Evolutionary conservation across 2,113 vertebrate species (phyloP).

Genomic region (Scytalopus superciliaris): DNA sequence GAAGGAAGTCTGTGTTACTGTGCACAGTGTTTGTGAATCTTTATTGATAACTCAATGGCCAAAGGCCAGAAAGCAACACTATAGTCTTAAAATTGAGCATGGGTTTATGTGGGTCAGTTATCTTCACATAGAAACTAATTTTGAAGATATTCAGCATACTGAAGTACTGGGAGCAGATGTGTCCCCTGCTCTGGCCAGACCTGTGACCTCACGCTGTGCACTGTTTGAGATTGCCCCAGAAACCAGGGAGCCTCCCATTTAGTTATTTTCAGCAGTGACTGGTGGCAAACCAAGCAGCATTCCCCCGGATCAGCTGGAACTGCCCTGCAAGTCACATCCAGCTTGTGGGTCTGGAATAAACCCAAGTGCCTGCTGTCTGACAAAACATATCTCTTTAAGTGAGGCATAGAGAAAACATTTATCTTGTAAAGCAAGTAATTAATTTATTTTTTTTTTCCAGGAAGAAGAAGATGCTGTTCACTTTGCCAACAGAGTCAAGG

Average conservation of each 20-base stretch:
- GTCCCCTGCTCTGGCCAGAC: background rate
- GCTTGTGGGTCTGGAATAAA: background rate
- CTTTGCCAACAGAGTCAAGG: slow-evolving; percentile 92
- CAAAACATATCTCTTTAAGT: background rate
- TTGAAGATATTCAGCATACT: background rate
- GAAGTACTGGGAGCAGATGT: background rate
- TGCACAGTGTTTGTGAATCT: background rate
- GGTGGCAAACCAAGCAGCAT: background rate
- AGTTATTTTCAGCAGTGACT: background rate
- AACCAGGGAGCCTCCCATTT: background rate
- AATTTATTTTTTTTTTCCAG: slow-evolving; percentile 38
- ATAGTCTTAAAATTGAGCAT: background rate
- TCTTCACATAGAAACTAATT: background rate
- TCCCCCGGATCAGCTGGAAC: background rate
- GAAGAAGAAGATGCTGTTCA: slow-evolving; percentile 86
- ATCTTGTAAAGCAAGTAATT: background rate
- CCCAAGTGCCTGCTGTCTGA: background rate
- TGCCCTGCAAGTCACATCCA: background rate
- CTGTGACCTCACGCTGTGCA: background rate
- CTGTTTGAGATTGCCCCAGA: background rate
- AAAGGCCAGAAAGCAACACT: background rate
- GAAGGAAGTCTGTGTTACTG: background rate
- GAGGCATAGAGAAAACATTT: background rate
- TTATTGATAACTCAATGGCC: background rate
- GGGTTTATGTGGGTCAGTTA: background rate